phyloP scores from a whole-genome alignment of 2,113 vertebrate species.

The Pungitius pungitius region DNA sequence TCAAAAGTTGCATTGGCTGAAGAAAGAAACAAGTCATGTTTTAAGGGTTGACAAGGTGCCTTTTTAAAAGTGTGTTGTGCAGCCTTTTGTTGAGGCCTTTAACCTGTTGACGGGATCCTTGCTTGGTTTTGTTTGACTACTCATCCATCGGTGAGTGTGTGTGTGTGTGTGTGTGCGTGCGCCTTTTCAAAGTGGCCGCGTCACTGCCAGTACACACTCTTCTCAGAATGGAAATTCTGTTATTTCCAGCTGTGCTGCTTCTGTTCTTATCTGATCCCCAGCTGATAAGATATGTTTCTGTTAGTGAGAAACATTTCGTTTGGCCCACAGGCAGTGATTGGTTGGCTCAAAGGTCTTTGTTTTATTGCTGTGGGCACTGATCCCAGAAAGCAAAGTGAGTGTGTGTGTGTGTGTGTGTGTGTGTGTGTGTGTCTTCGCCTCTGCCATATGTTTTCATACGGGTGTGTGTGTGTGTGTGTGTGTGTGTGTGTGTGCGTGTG shows the following conservation, averaged over 20 bases:
- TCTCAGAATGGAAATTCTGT: conserved; percentile 44
- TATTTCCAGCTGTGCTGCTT: conserved; percentile 62
- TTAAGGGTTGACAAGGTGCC: neutral
- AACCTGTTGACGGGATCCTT: conserved; percentile 41
- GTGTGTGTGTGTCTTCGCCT: neutral
- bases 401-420: conserved; percentile 27
- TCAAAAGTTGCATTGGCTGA: no score
- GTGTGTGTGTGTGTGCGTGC: conserved; percentile 25
- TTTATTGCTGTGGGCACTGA: conserved; percentile 59
- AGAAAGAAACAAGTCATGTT: neutral
- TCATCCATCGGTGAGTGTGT: neutral
- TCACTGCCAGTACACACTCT: conserved; percentile 46
- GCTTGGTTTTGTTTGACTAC: conserved; percentile 46
- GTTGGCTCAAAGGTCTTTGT: conserved; percentile 46
- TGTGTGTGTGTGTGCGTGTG: conserved; percentile 24
- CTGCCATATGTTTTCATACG: neutral
- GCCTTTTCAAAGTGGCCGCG: conserved; percentile 17
- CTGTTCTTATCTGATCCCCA: conserved; percentile 53
- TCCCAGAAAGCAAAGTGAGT: conserved; percentile 41
- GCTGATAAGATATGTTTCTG: conserved; percentile 50
- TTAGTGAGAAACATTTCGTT: conserved; percentile 41
- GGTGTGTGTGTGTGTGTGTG: conserved; percentile 11
- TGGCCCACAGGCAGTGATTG: conserved; percentile 49
- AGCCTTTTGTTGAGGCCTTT: no score
- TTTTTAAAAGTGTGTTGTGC: no score